Percentiles rank a stretch among this genome's conserved stretches.
phyloP scores from a whole-genome alignment of 2,888 invertebrate species.

The Laothoe populi region DNA sequence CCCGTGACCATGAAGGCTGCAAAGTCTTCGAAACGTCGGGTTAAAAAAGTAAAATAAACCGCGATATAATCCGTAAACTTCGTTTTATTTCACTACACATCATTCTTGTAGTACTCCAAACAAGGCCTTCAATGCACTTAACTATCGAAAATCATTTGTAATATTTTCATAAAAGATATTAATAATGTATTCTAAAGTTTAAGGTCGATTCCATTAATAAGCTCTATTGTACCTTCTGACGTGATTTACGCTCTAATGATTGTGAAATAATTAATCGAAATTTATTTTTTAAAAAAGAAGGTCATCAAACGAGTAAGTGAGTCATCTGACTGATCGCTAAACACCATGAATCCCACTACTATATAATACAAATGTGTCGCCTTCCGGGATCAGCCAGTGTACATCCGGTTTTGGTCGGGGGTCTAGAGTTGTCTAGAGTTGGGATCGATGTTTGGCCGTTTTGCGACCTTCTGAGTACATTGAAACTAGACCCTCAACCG shows the following conservation, averaged over 20 bases:
- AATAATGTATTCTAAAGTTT: constrained; percentile 12
- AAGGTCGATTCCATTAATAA: neutral
- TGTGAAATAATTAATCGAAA: neutral
- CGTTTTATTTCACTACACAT: no score
- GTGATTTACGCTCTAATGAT: neutral
- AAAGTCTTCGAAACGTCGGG: no score
- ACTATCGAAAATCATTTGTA: neutral
- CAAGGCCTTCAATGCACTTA: neutral
- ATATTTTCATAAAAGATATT: neutral
- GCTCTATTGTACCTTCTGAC: neutral
- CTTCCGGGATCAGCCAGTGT: no score
- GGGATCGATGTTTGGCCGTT: no score
- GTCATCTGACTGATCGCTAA: neutral
- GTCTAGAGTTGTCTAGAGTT: no score
- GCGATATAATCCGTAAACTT: no score
- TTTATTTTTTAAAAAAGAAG: neutral
- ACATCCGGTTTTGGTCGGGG: no score
- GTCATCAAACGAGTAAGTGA: neutral
- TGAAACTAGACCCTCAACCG: no score
- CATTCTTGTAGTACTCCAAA: neutral
- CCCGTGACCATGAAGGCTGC: no score
- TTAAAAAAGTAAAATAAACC: no score
- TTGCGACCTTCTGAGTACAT: no score
- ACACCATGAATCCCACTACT: neutral
- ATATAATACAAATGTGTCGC: neutral